phyloP scores from a whole-genome alignment of 2,888 invertebrate genomes.

The Thysanoteuthis rhombus region DNA sequence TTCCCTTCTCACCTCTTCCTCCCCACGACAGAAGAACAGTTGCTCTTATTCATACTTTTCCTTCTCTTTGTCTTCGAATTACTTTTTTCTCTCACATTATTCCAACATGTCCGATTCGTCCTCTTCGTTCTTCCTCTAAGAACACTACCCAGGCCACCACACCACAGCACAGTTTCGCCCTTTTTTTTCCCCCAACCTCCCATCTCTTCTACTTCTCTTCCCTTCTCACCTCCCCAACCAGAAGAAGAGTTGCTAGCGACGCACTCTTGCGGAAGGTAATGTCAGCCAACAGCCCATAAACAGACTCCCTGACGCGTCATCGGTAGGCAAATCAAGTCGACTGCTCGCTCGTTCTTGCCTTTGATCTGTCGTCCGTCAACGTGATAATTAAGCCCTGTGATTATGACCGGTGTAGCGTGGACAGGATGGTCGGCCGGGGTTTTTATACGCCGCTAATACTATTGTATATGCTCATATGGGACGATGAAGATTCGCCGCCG shows the following conservation, averaged over 20 bases:
- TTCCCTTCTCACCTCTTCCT: no score
- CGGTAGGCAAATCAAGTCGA: slow-evolving; percentile 12
- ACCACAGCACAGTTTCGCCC: not conserved
- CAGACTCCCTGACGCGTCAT: slow-evolving; percentile 12
- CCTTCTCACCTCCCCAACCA: not conserved
- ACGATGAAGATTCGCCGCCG: not conserved
- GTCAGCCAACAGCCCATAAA: not conserved
- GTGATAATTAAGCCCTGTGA: slow-evolving; percentile 12
- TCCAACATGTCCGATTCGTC: not conserved
- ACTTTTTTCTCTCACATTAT: not conserved
- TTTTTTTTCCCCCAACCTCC: not conserved
- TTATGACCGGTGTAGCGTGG: not conserved
- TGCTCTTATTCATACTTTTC: no score
- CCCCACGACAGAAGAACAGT: no score
- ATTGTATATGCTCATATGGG: slow-evolving; percentile 12
- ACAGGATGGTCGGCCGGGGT: not conserved
- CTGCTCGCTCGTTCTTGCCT: slow-evolving; percentile 12
- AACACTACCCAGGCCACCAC: no score
- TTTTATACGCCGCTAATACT: slow-evolving; percentile 12
- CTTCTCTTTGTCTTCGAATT: not conserved
- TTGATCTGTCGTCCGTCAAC: slow-evolving; percentile 12
- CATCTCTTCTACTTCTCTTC: not conserved
- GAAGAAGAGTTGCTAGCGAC: not conserved
- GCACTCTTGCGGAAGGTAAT: slow-evolving; percentile 12
- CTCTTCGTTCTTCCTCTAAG: not conserved